Evolutionary conservation across 2,113 vertebrate species (phyloP).

Genomic region (Pholis gunnellus): DNA sequence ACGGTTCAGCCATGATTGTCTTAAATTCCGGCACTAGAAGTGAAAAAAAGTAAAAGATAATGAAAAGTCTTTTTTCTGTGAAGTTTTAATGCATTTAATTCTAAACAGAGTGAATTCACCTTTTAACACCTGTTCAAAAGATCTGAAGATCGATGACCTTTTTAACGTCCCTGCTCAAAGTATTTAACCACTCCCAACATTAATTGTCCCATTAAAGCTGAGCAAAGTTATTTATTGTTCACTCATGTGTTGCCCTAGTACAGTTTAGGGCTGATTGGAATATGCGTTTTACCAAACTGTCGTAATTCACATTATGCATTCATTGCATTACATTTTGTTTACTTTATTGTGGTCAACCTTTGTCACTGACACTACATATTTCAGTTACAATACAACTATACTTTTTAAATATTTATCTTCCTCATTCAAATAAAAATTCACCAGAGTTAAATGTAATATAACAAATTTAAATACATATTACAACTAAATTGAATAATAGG

Average conservation of each 20-base stretch:
- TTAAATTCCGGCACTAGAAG: conserved; percentile 23
- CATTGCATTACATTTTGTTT: not conserved
- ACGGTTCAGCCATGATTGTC: conserved; percentile 68
- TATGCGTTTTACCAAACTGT: not conserved
- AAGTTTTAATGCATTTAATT: not conserved
- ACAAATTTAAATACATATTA: not conserved
- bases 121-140: not conserved
- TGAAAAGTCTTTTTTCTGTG: not conserved
- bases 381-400: not conserved
- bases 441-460: not conserved
- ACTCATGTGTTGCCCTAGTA: not conserved
- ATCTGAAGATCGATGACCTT: conserved; percentile 24
- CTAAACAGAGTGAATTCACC: not conserved
- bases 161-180: conserved; percentile 14
- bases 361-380: not conserved
- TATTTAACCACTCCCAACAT: conserved; percentile 39
- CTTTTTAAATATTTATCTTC: not conserved
- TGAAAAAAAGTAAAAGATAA: not conserved
- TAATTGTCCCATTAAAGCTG: conserved; percentile 20
- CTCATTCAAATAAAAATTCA: not conserved
- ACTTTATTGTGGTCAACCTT: not conserved
- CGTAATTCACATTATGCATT: not conserved
- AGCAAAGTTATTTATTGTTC: conserved; percentile 33
- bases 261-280: not conserved
- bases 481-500: not conserved